Evolutionary conservation across 2,797 vertebrate species (phyloP).

Genomic region (Strix occidentalis): DNA sequence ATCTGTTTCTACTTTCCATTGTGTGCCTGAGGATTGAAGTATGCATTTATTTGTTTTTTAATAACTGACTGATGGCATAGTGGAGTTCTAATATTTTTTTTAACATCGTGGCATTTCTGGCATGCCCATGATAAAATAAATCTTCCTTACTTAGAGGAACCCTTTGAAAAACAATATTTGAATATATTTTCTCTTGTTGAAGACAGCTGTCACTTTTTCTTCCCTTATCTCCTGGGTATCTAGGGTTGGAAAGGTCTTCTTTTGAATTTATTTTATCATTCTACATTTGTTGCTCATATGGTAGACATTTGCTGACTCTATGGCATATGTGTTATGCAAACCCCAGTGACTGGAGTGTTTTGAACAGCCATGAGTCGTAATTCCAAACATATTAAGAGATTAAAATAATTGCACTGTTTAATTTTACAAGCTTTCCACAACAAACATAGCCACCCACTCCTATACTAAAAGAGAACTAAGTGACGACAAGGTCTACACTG

Average conservation of each 20-base stretch:
- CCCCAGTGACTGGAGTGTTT: neutral
- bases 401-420: slow-evolving; percentile 60
- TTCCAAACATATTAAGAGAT: slow-evolving; percentile 65
- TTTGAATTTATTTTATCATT: slow-evolving; percentile 64
- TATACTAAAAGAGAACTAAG: neutral
- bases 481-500: neutral
- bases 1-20: neutral
- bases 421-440: slow-evolving; percentile 61
- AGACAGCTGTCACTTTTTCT: slow-evolving; percentile 68
- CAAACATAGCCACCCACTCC: slow-evolving; percentile 7
- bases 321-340: slow-evolving; percentile 1
- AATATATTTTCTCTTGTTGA: slow-evolving; percentile 46
- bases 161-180: slow-evolving; percentile 56
- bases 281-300: slow-evolving; percentile 52
- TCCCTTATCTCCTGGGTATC: slow-evolving; percentile 48
- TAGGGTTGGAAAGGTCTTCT: slow-evolving; percentile 64
- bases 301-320: slow-evolving; percentile 46
- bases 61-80: slow-evolving; percentile 7
- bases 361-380: slow-evolving; percentile 28
- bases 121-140: slow-evolving; percentile 68
- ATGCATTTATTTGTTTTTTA: slow-evolving; percentile 65
- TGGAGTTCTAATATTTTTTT: slow-evolving; percentile 55
- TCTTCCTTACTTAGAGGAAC: slow-evolving; percentile 46
- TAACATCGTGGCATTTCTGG: slow-evolving; percentile 62
- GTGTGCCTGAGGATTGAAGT: neutral